Percentiles rank a stretch among this genome's conserved stretches.
Conservation (phyloP, 2,797 vertebrate genomes). For the Delichon dasypus region DNA sequence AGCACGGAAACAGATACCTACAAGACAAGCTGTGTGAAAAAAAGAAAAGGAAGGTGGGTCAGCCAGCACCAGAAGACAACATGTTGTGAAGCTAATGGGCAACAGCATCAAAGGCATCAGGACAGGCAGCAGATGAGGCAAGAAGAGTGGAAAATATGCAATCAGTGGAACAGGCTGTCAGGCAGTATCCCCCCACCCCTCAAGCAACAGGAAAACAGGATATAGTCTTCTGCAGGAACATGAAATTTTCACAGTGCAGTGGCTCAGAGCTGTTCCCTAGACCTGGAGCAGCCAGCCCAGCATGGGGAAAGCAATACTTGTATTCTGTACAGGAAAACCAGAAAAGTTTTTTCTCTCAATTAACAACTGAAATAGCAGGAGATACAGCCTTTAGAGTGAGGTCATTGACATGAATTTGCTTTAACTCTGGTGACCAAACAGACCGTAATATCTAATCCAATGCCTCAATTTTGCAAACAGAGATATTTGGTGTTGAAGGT, state of each 20-base stretch:
- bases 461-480: neutral
- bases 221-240: neutral
- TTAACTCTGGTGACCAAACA: neutral
- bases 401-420: neutral
- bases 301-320: neutral
- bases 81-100: neutral
- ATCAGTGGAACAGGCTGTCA: neutral
- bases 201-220: fast-evolving
- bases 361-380: neutral
- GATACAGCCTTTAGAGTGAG: neutral
- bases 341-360: neutral
- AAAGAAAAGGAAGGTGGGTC: neutral
- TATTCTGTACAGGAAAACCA: fast-evolving
- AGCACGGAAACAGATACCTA: neutral
- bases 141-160: neutral
- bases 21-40: neutral
- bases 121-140: neutral
- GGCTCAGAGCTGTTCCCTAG: neutral
- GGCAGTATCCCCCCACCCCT: neutral
- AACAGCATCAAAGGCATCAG: neutral
- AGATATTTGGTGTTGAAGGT: neutral
- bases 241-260: neutral
- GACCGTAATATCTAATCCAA: neutral
- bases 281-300: neutral
- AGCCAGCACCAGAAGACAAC: neutral